Evolutionary conservation across 2,113 vertebrate species (phyloP).

Genomic region (Rissa tridactyla): DNA sequence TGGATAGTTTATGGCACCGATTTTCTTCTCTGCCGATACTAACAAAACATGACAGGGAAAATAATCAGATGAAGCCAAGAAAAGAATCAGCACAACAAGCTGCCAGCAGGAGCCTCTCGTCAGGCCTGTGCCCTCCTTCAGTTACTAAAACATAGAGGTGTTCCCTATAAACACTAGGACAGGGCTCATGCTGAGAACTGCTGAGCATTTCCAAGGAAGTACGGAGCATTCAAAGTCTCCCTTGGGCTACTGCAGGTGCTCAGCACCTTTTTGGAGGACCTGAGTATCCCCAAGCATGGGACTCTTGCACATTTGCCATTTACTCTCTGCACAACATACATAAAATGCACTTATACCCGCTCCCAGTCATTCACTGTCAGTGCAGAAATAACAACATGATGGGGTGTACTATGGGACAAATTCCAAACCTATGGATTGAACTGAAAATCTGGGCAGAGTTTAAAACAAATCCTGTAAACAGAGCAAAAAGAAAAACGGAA

Average conservation of each 20-base stretch:
- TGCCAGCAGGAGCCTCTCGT: not conserved
- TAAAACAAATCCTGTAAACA: not conserved
- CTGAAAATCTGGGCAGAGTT: not conserved
- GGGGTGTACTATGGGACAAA: not conserved
- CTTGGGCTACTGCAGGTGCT: not conserved
- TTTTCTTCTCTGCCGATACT: not conserved
- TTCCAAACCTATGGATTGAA: not conserved
- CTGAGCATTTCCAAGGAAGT: not conserved
- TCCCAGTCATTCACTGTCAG: not conserved
- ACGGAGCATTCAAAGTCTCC: not conserved
- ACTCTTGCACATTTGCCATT: not conserved
- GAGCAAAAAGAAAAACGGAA: not conserved
- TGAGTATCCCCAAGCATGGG: not conserved
- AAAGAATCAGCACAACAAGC: not conserved
- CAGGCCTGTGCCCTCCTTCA: not conserved
- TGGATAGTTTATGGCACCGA: not conserved
- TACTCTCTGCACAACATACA: not conserved
- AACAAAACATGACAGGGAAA: not conserved
- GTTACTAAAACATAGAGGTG: not conserved
- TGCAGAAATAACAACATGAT: not conserved
- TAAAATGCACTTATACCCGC: not conserved
- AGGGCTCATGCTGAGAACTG: not conserved
- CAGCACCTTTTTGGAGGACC: not conserved
- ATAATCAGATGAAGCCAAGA: not conserved
- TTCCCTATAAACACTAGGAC: not conserved